phyloP scores from a whole-genome alignment of 92 coral and sea anemone species.

The Porites rus region DNA sequence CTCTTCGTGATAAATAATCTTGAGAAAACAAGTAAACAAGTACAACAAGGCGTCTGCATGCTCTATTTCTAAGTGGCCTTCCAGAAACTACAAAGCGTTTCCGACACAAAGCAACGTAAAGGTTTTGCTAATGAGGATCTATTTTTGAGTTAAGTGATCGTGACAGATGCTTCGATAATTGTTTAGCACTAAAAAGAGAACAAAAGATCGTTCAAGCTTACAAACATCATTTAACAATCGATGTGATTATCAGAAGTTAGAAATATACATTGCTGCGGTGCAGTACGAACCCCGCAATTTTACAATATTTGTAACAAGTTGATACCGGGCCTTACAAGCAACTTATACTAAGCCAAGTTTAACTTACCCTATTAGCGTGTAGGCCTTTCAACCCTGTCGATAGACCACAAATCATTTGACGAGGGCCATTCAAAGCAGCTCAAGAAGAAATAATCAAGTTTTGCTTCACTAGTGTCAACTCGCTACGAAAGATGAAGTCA shows the following conservation, averaged over 20 bases:
- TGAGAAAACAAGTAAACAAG: not conserved
- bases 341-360: not conserved
- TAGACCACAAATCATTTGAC: not conserved
- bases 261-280: not conserved
- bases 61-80: not conserved
- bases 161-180: slow-evolving; percentile 27
- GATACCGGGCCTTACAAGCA: not conserved
- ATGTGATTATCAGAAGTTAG: not conserved
- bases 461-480: not conserved
- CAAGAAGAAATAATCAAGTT: not conserved
- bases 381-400: not conserved
- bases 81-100: slow-evolving; percentile 31
- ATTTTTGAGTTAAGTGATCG: slow-evolving; percentile 37
- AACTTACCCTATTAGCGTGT: not conserved
- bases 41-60: not conserved
- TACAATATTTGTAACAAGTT: not conserved
- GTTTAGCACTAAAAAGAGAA: slow-evolving; percentile 5
- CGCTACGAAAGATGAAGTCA: slow-evolving; percentile 26
- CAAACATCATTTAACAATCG: slow-evolving; percentile 2
- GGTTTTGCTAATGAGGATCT: slow-evolving; percentile 5
- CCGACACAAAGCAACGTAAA: slow-evolving; percentile 26
- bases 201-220: slow-evolving; percentile 32
- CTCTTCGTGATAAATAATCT: not conserved
- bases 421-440: not conserved
- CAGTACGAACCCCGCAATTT: not conserved